Evolutionary conservation across 2,797 vertebrate species (phyloP).

Genomic region (Falco columbarius): DNA sequence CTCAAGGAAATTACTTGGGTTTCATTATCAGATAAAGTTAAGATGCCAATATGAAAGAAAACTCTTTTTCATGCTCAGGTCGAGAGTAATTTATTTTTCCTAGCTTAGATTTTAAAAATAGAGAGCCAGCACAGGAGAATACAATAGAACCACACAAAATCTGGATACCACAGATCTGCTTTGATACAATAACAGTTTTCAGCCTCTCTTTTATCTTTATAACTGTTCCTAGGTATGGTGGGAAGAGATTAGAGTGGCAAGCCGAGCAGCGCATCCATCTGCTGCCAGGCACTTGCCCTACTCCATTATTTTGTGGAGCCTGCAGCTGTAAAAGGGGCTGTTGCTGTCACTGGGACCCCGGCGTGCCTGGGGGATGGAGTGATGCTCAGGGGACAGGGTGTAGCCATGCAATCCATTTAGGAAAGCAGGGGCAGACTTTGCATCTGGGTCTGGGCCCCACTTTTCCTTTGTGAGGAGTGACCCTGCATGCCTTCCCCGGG

Average conservation of each 20-base stretch:
- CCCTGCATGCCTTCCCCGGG: accelerated
- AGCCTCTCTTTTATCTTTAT: conserved; percentile 47
- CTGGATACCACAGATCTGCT: conserved; percentile 1
- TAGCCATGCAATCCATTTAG: neutral
- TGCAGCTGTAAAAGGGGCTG: neutral
- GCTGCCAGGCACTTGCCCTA: neutral
- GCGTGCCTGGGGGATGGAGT: neutral
- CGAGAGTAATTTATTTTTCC: conserved; percentile 52
- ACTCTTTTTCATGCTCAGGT: conserved; percentile 36
- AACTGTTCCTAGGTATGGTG: neutral
- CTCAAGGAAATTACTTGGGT: conserved; percentile 60
- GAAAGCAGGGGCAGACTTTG: neutral
- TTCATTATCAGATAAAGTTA: conserved; percentile 68
- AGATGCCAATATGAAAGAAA: conserved; percentile 50
- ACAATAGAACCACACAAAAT: neutral
- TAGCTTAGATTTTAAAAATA: conserved; percentile 47
- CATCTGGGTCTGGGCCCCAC: accelerated
- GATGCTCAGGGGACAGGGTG: neutral
- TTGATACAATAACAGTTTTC: conserved; percentile 31
- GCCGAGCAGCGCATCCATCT: neutral
- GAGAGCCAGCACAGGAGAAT: neutral
- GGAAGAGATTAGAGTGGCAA: conserved; percentile 40
- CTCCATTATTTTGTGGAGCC: neutral
- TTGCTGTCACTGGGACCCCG: accelerated
- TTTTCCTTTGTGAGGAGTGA: accelerated